Conservation (phyloP, 2,113 vertebrate species). For the Oxygymnocypris stewartii region DNA sequence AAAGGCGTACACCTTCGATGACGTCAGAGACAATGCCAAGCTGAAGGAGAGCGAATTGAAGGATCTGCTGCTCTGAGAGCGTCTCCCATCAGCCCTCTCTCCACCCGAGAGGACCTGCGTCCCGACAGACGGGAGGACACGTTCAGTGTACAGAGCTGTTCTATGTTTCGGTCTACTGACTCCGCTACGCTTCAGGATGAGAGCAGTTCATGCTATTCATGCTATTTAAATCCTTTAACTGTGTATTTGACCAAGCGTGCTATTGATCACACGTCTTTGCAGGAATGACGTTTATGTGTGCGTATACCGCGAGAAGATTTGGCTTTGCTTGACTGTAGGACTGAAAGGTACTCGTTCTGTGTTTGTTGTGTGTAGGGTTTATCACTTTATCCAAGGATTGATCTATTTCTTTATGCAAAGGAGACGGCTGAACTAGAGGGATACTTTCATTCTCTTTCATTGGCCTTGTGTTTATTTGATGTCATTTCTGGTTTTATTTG, state of each 20-base stretch:
- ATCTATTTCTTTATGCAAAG: constrained; percentile 57
- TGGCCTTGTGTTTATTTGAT: constrained; percentile 2
- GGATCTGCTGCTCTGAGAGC: constrained; percentile 76
- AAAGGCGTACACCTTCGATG: constrained; percentile 93
- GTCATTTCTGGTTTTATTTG: neutral
- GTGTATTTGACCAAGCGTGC: constrained; percentile 60
- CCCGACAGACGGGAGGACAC: constrained; percentile 47
- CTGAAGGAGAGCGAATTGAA: constrained; percentile 86
- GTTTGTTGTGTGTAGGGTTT: constrained; percentile 52
- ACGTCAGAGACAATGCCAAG: constrained; percentile 94
- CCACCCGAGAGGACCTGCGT: constrained; percentile 2
- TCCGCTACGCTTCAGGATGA: constrained; percentile 77
- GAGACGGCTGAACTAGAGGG: constrained; percentile 29
- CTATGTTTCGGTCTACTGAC: constrained; percentile 84
- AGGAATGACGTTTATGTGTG: constrained; percentile 56
- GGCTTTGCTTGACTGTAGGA: constrained; percentile 44
- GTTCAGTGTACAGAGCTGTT: constrained; percentile 84
- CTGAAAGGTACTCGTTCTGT: constrained; percentile 54
- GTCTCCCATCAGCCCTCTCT: constrained; percentile 22
- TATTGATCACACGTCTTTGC: constrained; percentile 59
- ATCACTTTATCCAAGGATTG: constrained; percentile 46
- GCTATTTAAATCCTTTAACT: constrained; percentile 51
- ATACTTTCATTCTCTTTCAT: constrained; percentile 24
- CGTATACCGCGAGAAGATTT: constrained; percentile 35
- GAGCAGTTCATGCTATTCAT: constrained; percentile 42